These are phyloP conservation scores for Tringa solitaria DNA, from an alignment of 2,113 vertebrate genomes.

Conservation along the genomic window DNA sequence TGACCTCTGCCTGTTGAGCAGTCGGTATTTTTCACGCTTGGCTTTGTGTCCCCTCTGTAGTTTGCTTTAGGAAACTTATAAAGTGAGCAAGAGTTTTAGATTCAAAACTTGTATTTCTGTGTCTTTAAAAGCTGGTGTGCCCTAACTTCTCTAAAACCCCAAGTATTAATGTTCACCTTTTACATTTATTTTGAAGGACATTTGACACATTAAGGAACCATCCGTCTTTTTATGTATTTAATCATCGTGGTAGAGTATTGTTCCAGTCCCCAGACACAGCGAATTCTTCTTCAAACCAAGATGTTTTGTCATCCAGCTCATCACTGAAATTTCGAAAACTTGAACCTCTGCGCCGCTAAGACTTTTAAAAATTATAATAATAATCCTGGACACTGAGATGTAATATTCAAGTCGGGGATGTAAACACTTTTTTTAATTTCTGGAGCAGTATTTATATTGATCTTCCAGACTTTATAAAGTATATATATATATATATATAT, in stretches of 20 bases:
- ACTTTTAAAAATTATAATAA: conserved; percentile 71
- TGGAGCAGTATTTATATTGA: conserved; percentile 81
- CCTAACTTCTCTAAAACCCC: not conserved
- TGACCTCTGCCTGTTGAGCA: not conserved
- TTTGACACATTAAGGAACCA: conserved; percentile 98
- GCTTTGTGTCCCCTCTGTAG: not conserved
- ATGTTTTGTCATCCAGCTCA: conserved; percentile 85
- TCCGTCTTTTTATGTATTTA: conserved; percentile 97
- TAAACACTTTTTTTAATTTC: conserved; percentile 74
- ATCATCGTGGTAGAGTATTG: conserved; percentile 91
- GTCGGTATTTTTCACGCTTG: not conserved
- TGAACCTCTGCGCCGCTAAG: conserved; percentile 86
- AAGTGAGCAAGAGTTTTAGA: not conserved
- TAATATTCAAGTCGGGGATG: conserved; percentile 76
- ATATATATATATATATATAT: conserved; percentile 51
- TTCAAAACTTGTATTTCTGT: not conserved
- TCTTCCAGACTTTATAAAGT: conserved; percentile 78
- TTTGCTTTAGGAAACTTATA: not conserved
- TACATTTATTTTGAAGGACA: conserved; percentile 79
- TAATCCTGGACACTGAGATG: conserved; percentile 75
- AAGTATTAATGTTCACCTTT: conserved; percentile 27
- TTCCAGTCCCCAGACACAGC: conserved; percentile 85
- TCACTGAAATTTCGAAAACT: conserved; percentile 91
- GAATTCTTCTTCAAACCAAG: conserved; percentile 80
- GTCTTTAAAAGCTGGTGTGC: not conserved